Percentiles rank a stretch among this genome's conserved stretches.
These are phyloP conservation scores for Leiothrix lutea DNA, from an alignment of 2,113 vertebrate genomes.

Conservation along the genomic window DNA sequence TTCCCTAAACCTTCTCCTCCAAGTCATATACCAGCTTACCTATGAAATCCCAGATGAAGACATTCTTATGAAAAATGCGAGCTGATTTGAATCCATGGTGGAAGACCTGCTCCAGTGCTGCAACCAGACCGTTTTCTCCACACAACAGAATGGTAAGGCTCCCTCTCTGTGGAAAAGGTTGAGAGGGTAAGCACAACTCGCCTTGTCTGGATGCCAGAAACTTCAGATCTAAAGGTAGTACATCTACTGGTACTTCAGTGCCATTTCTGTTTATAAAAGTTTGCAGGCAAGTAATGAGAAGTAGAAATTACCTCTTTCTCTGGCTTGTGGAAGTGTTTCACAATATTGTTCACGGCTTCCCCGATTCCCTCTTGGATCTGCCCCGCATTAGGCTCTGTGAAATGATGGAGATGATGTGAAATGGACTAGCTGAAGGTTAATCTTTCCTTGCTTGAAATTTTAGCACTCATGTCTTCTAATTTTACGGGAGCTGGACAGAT, in stretches of 20 bases:
- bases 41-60: constrained; percentile 98
- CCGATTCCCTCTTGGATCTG: constrained; percentile 96
- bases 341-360: constrained; percentile 94
- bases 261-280: background rate
- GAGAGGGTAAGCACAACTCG: background rate
- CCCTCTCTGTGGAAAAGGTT: constrained; percentile 80
- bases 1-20: background rate
- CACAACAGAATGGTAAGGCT: constrained; percentile 91
- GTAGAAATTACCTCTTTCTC: constrained; percentile 89
- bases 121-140: constrained; percentile 90
- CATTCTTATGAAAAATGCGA: constrained; percentile 93
- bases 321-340: constrained; percentile 97
- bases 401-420: constrained; percentile 37
- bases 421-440: background rate
- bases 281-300: background rate
- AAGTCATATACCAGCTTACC: constrained; percentile 72
- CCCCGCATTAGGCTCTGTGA: constrained; percentile 84
- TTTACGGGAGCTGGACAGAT: background rate
- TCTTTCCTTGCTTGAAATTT: background rate
- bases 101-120: constrained; percentile 91
- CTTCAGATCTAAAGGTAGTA: background rate
- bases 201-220: background rate
- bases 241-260: background rate
- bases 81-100: constrained; percentile 90
- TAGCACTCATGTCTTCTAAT: background rate